Conservation (phyloP, 1,140 invertebrate genomes). For the Philotrypesis tridentata region DNA sequence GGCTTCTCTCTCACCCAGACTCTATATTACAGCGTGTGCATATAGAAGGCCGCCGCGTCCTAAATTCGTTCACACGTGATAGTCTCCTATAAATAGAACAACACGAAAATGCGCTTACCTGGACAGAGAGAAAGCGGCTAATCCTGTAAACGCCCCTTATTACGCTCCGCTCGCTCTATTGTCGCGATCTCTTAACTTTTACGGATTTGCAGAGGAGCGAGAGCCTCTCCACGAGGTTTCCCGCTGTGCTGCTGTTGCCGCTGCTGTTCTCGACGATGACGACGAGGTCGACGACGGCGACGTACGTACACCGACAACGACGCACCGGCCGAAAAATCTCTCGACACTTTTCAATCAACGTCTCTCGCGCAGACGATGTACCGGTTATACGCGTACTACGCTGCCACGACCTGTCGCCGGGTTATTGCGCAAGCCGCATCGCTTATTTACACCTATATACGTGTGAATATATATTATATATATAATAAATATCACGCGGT, state of each 20-base stretch:
- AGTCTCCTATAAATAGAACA: neutral
- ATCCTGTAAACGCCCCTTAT: conserved; percentile 41
- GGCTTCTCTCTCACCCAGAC: too few relatives aligned
- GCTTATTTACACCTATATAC: too few relatives aligned
- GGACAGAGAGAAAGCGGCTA: neutral
- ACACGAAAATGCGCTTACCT: conserved; percentile 28
- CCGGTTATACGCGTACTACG: neutral
- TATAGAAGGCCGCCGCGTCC: neutral
- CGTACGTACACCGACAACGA: too few relatives aligned
- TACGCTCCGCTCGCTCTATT: conserved; percentile 33
- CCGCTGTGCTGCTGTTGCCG: neutral
- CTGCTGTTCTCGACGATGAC: too few relatives aligned
- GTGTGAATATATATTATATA: too few relatives aligned
- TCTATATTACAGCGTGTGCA: too few relatives aligned
- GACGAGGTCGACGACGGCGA: too few relatives aligned
- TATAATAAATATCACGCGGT: too few relatives aligned
- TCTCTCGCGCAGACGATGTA: neutral
- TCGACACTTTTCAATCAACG: conserved; percentile 39
- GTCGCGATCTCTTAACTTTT: conserved; percentile 47
- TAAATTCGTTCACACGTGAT: conserved; percentile 25
- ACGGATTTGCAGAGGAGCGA: conserved; percentile 34
- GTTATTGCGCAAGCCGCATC: neutral
- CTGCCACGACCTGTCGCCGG: neutral
- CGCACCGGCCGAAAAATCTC: neutral
- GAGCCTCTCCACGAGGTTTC: too few relatives aligned